Percentiles rank a stretch among this genome's conserved stretches.
Evolutionary conservation across 2,797 vertebrate genomes (phyloP).

Genomic region (Mycteria americana): DNA sequence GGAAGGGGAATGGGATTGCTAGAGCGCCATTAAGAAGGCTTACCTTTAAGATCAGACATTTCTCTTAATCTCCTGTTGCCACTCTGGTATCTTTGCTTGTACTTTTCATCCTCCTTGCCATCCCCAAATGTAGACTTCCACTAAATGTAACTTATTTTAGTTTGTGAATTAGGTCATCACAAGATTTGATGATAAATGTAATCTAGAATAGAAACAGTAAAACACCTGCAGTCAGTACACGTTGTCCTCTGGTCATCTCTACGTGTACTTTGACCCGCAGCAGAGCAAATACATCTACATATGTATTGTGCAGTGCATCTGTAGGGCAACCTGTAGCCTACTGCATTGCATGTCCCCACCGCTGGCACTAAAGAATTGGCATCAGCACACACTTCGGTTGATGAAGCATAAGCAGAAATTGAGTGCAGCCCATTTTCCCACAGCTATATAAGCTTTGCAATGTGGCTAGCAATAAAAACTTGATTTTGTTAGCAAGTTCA

Average conservation of each 20-base stretch:
- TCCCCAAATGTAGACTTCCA: background rate
- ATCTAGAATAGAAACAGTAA: background rate
- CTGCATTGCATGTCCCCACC: background rate
- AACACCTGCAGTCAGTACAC: background rate
- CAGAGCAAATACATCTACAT: background rate
- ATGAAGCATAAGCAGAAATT: background rate
- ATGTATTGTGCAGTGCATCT: background rate
- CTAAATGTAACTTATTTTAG: background rate
- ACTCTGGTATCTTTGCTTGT: background rate
- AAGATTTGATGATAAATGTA: background rate
- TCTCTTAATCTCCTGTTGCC: background rate
- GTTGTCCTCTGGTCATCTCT: background rate
- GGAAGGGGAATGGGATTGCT: background rate
- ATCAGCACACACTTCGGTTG: background rate
- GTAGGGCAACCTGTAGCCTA: background rate
- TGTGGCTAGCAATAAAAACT: background rate
- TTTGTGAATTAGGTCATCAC: background rate
- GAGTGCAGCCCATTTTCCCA: background rate
- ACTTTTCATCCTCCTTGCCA: background rate
- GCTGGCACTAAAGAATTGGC: background rate
- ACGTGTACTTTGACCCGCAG: background rate
- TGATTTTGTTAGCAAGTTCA: background rate
- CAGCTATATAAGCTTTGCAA: background rate
- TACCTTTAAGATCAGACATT: background rate
- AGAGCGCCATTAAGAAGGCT: background rate